Base-by-base conservation (phyloP, 1,140 invertebrate genomes). In the Cydia amplana region DNA sequence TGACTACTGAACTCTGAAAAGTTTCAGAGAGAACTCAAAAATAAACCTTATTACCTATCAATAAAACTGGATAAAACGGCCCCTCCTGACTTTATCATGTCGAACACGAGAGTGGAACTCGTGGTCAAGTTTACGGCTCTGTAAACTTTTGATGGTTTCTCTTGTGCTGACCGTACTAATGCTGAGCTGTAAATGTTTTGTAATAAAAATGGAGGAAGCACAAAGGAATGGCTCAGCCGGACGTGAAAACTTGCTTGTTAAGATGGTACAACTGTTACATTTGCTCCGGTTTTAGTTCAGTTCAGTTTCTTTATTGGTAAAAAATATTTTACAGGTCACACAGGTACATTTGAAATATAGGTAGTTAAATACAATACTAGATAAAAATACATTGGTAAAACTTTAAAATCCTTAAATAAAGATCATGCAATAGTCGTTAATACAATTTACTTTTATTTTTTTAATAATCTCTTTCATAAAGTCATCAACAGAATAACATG, bases 141-240 rank as follows among this genome's bases (percentile, higher is more conserved):
- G 36, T 70, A 70, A 70, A 32, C 14, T 36, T 70, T 70, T 70
- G 28, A 70, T 43, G 32, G 28, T 18, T 70, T 70, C n/a, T 36
- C 65, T 67, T 32, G 63, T 67, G 32, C 65, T 20, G 65, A 70
- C 65, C 65, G 36, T 70, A 70, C 65, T 70, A 70, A 70, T 70
- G 65, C 43, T 70, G 65, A 36, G 65, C 32, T 70, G 65, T 70
- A 70, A 70, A 70, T 70, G 32, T 70, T 40, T 70, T 16, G 65
- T 70, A 40, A 36, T 70, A 70, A 70, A 73, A 73, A 51, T 73
- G 40, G 40, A 73, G 32, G 25, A 32, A 72, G 46, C 23, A 73
- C 25, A 28, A 60, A n/a, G 55, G 20, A 60, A 60, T 23, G 55
- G 55, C n/a, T 60, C 18, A 23, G 20, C n/a, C n/a, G 55, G 18